These are phyloP conservation scores for Herminia tarsipennalis DNA, from an alignment of 2,888 invertebrate genomes.

Conservation along the genomic window DNA sequence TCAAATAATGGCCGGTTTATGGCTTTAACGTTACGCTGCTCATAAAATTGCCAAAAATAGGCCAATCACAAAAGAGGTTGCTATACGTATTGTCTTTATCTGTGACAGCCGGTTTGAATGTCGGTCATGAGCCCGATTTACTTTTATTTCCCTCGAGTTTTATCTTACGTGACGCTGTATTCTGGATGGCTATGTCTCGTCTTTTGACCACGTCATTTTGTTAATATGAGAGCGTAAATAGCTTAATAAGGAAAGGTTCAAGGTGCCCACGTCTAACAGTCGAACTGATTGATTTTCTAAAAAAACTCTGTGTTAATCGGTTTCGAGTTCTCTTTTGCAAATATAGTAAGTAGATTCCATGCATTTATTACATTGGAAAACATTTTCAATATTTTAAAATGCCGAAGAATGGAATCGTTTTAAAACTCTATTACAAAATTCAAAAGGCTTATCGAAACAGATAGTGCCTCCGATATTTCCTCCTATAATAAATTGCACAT, in stretches of 20 bases:
- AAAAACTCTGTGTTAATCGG: no score
- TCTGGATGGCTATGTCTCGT: conserved; percentile 15
- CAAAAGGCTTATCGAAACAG: no score
- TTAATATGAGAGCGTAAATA: conserved; percentile 9
- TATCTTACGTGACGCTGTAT: conserved; percentile 44
- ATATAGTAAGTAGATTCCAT: no score
- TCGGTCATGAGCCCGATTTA: conserved; percentile 62
- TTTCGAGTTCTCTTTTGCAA: no score
- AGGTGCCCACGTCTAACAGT: no score
- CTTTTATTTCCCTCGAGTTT: conserved; percentile 63
- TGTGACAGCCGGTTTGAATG: conserved; percentile 60
- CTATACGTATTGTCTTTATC: conserved; percentile 53
- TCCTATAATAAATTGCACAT: conserved; percentile 1
- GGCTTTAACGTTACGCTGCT: conserved; percentile 41
- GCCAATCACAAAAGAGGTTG: conserved; percentile 55
- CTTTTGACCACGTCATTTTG: conserved; percentile 18
- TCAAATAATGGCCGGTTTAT: conserved; percentile 56
- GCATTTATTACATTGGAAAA: no score
- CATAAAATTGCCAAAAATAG: conserved; percentile 55
- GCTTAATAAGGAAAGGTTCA: neutral
- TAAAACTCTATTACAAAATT: no score
- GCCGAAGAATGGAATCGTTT: no score
- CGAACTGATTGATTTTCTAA: no score
- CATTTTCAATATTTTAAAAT: no score
- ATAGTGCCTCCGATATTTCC: no score